Evolutionary conservation across 2,797 vertebrate genomes (phyloP), one percentile per base, ranked within the genome.

Genomic region (Syndactyla subalaris): DNA sequence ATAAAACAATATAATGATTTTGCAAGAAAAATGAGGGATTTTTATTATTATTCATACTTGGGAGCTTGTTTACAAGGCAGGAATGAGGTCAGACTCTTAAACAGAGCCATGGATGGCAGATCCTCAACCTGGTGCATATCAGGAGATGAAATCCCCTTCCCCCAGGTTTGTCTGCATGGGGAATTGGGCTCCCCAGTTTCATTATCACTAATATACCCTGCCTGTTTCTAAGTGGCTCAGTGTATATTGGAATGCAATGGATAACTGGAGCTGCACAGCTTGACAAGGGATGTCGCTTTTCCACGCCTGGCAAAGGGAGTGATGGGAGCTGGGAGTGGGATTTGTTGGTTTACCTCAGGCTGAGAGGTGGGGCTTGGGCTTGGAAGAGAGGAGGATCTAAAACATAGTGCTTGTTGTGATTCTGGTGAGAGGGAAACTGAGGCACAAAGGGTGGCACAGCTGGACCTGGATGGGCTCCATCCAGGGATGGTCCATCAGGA

Each of bases 11-110:
- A 75, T 94, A 96, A 96, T 89, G 92, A 84, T 94, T 95, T 91
- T 88, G 91, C 68, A 77, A 94, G 97, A 97, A 96, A 96, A 96
- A 95, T 71, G 81, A 95, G 66, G 22, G 12, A 14, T 55, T 58
- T 96, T 92, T 81, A 94, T 95, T 95, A 94, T 95, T 97, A 97
- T 97, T 97, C 96, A 90, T 89, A 80, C 67, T 96, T 89, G n/a
- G 80, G 41, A 82, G 89, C 80, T 88, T 84, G 59, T 80, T 93
- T 94, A 92, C 89, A 67, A 82, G 72, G 79, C 91, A 91, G 83
- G 82, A 96, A 90, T n/a, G 79, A 96, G 88, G 82, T 88, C 93
- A 96, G 92, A 38, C 23, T 94, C 68, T 34, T 39, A 41, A 92
- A 87, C 85, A 96, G 85, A 95, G 85, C 82, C 14, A 10, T 3